These are phyloP conservation scores for Auanema sp. DNA, from an alignment of 2,888 invertebrate genomes.

Conservation along the genomic window DNA sequence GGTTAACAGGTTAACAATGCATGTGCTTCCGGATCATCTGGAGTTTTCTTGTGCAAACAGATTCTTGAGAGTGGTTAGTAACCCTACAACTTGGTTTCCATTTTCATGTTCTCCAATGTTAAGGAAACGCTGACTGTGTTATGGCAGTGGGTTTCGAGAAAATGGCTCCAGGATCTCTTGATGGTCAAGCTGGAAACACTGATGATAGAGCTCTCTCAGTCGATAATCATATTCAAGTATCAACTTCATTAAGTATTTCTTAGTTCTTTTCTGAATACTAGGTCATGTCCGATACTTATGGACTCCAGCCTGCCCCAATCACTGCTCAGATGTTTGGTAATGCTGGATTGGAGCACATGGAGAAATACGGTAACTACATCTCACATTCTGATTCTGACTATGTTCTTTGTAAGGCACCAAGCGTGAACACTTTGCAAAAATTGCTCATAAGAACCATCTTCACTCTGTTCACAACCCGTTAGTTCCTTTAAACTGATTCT, in stretches of 20 bases:
- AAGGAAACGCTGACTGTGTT: slow-evolving; percentile 79
- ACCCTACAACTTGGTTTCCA: slow-evolving; percentile 13
- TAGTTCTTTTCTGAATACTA: slow-evolving; percentile 63
- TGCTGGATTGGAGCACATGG: slow-evolving; percentile 92
- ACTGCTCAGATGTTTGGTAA: slow-evolving; percentile 95
- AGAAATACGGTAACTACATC: slow-evolving; percentile 75
- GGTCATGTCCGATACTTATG: slow-evolving; percentile 81
- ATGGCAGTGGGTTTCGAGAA: slow-evolving; percentile 96
- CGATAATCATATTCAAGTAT: slow-evolving; percentile 64
- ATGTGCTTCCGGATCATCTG: slow-evolving; percentile 93
- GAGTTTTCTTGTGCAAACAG: slow-evolving; percentile 85
- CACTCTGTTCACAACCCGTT: slow-evolving; percentile 93
- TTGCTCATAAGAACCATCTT: slow-evolving; percentile 94
- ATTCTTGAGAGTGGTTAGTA: slow-evolving; percentile 84
- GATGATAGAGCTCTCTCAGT: slow-evolving; percentile 81
- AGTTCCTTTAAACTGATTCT: slow-evolving; percentile 62
- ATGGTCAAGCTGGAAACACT: slow-evolving; percentile 64
- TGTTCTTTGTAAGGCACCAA: slow-evolving; percentile 73
- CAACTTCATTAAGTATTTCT: too few relatives aligned
- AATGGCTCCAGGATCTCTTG: slow-evolving; percentile 89
- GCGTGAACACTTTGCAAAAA: slow-evolving; percentile 90
- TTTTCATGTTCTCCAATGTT: slow-evolving; percentile 2
- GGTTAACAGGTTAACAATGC: slow-evolving; percentile 81
- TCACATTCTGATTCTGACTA: not conserved
- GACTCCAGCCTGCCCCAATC: slow-evolving; percentile 81